phyloP scores from a whole-genome alignment of 1,140 invertebrate species.

The Eumaeus atala region DNA sequence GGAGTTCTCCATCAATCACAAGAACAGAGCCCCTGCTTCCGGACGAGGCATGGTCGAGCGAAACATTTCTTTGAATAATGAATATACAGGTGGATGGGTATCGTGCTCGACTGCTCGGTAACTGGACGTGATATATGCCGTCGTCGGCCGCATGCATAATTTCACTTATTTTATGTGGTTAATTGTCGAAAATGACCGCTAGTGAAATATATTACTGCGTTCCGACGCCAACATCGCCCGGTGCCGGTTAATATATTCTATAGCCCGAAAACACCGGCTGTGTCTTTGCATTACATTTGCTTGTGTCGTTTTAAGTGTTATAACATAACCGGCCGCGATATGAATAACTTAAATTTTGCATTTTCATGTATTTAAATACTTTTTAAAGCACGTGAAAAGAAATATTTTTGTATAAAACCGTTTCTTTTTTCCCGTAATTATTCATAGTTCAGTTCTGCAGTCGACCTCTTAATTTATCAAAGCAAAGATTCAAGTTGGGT shows the following conservation, averaged over 20 bases:
- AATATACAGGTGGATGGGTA: slow-evolving; percentile 67
- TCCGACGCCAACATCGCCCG: slow-evolving; percentile 49
- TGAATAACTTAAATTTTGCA: slow-evolving; percentile 3
- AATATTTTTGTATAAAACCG: neutral
- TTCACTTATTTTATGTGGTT: slow-evolving; percentile 75
- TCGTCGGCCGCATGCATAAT: slow-evolving; percentile 73
- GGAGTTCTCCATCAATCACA: slow-evolving; percentile 69
- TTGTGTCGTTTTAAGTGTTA: slow-evolving; percentile 31
- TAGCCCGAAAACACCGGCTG: slow-evolving; percentile 49
- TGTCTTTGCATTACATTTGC: slow-evolving; percentile 39
- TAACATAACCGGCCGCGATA: slow-evolving; percentile 12
- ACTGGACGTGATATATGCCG: slow-evolving; percentile 73
- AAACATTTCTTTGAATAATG: slow-evolving; percentile 75
- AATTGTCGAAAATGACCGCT: slow-evolving; percentile 73
- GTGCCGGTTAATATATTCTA: slow-evolving; percentile 64
- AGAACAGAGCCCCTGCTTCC: slow-evolving; percentile 62
- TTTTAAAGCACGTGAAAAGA: neutral
- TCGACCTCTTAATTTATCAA: neutral
- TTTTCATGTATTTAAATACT: neutral
- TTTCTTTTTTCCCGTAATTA: neutral
- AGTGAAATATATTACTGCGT: slow-evolving; percentile 69
- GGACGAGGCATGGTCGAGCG: slow-evolving; percentile 57
- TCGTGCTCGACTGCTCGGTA: slow-evolving; percentile 65
- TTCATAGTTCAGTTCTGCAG: neutral
- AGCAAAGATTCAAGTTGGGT: no score